Conservation (phyloP, 2,113 vertebrate genomes). For the Mesocricetus auratus region DNA sequence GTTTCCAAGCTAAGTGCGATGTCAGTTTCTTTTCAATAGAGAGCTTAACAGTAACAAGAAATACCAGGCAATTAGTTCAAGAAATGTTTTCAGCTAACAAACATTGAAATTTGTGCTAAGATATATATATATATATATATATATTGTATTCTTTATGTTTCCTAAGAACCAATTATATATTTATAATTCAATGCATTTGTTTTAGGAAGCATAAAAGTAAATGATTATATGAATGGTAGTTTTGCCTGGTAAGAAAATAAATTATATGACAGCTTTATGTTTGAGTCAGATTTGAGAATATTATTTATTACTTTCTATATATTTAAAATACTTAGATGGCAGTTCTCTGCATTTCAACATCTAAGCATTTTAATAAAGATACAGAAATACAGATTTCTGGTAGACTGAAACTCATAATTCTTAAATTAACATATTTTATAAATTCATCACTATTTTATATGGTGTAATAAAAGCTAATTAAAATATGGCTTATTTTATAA, state of each 20-base stretch:
- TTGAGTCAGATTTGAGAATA: conserved; percentile 44
- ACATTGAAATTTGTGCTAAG: conserved; percentile 44
- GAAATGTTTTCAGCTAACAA: conserved; percentile 21
- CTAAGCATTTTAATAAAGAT: neutral
- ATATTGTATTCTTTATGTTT: conserved; percentile 50
- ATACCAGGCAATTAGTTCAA: conserved; percentile 38
- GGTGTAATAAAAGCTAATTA: neutral
- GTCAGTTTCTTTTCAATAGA: conserved; percentile 59
- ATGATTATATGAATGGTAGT: neutral
- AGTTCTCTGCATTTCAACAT: neutral
- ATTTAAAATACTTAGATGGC: conserved; percentile 47
- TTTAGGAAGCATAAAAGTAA: conserved; percentile 19
- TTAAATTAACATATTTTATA: conserved; percentile 20
- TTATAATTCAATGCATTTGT: conserved; percentile 45
- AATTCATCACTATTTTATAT: conserved; percentile 26
- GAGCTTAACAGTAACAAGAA: conserved; percentile 42
- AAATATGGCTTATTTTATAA: conserved; percentile 40
- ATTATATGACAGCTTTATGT: conserved; percentile 2
- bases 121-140: too few relatives aligned
- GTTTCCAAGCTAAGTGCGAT: conserved; percentile 42
- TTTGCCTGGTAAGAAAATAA: neutral
- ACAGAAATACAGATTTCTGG: conserved; percentile 20
- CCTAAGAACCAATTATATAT: conserved; percentile 34
- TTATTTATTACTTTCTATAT: neutral
- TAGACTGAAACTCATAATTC: conserved; percentile 1